Base-by-base conservation (phyloP, 2,113 vertebrate genomes). In the Ovis aries region DNA sequence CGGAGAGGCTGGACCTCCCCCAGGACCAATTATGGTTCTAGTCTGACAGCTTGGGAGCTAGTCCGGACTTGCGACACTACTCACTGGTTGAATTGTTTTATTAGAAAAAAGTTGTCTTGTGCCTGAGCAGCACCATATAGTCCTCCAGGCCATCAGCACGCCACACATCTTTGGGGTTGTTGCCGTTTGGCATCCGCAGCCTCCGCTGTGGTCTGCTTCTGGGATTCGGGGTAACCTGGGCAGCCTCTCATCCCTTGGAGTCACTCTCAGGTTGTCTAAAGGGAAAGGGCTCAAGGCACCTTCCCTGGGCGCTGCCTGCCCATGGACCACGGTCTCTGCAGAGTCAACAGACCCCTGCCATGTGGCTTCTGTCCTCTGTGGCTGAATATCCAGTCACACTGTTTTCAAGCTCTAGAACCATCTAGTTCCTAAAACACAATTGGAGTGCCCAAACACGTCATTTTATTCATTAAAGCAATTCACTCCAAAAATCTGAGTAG, bases 321-420 rank as follows among this genome's bases (percentile, higher is more conserved):
- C 52, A 6, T 33, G 8, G 1, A 2, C 48, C 67, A 27, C 1
- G 12, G 6, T 6, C 48, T 55, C n/a, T 10, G 21, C 7, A 23
- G 0, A 6, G 2, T 4, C 36, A n/a, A 6, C 15, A 23, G 57
- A 5, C 43, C 8, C 14, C 14, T 4, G 9, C 17, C 3, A 2
- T 1, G 1, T 29, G 48, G 67, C 67, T 36, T 67, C 33, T 5
- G 9, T 23, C 29, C 29, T 89, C 88, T 31, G 40, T 57, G 50
- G 78, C 45, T 53, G 36, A 52, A 74, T 62, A 55, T 13, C 89
- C 71, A 92, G 17, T 29, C 60, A 52, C 33, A 13, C 45, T 9
- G 52, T 53, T 96, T 71, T 55, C 15, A n/a, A 50, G 59, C 52
- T 92, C 48, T 36, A 48, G 71, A 94, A 92, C 4, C 43, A 94